These are phyloP conservation scores for Diglossa cyanea DNA, from an alignment of 2,797 vertebrate genomes.

Conservation along the genomic window DNA sequence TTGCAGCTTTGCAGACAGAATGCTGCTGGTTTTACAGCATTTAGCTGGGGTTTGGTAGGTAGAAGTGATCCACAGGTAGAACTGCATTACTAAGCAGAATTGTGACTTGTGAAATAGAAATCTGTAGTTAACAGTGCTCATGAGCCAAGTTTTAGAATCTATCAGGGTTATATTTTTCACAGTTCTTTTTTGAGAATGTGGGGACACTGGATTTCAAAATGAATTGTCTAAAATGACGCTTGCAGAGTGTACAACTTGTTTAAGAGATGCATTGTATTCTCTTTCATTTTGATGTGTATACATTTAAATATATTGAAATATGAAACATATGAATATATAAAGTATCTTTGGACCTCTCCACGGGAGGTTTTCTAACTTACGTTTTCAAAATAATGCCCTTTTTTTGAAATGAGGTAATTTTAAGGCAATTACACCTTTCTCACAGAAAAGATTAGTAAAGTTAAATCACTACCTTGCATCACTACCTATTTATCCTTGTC, in stretches of 20 bases:
- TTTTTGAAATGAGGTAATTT: neutral
- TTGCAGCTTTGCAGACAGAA: neutral
- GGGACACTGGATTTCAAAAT: neutral
- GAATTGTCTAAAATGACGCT: neutral
- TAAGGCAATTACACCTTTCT: neutral
- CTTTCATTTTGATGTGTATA: neutral
- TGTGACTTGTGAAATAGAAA: neutral
- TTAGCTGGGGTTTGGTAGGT: neutral
- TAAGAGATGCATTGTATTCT: neutral
- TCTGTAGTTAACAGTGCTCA: neutral
- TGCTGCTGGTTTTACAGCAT: neutral
- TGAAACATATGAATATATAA: neutral
- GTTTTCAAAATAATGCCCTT: neutral
- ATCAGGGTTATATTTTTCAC: neutral
- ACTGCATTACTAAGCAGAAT: neutral
- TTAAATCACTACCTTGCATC: neutral
- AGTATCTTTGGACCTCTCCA: neutral
- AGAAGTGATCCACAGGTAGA: neutral
- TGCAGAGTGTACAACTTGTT: neutral
- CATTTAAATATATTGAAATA: neutral
- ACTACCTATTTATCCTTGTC: neutral
- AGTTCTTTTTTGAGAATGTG: neutral
- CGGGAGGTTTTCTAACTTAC: neutral
- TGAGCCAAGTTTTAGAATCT: neutral
- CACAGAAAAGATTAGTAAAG: neutral